Evolutionary conservation across 2,113 vertebrate genomes (phyloP), one percentile per base, ranked within the genome.

Genomic region (Lophochroa leadbeateri): DNA sequence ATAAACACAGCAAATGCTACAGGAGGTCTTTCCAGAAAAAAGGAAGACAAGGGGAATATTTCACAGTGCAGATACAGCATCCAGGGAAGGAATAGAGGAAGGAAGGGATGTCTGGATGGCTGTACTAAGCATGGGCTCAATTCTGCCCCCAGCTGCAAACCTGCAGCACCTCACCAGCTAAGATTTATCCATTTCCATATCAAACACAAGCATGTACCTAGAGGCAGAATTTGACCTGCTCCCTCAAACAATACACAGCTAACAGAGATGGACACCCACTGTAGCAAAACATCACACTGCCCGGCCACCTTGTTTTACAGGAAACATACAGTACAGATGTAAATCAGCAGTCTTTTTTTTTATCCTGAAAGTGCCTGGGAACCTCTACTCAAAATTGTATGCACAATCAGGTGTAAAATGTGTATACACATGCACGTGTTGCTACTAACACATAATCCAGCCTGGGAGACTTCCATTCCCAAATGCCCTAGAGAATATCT

Each of bases 141-240:
- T 75, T 75, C 50, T 65, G 25, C 14, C 41, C 52, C 28, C 60
- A 67, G 37, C 60, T 52, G 72, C 41, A 69, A 61, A 71, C 33
- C 53, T 13, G 19, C 61, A 88, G 19, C 37, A 50, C 27, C 60
- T 27, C 55, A 67, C 17, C 27, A n/a, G 19, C 61, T 49, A 18
- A 13, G 19, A n/a, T 28, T 55, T 52, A 83, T 35, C 63, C 17
- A 23, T 44, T 37, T 50, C 29, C 15, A 2, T 14, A 53, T 29
- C 41, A 61, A 69, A 46, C 5, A 0, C 16, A 63, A 5, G 16
- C 1, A 0, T 28, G 23, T 55, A 65, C 9, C 57, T 27, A 41
- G 29, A 46, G 57, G 69, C 33, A 72, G 52, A 91, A 72, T 77
- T 63, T n/a, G 61, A 76, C 52, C 18, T 39, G 18, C 21, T 61